A percentile compares a stretch with the other conserved stretches of the same genome.
These are phyloP conservation scores for Typhlichthys subterraneus DNA, from an alignment of 2,797 vertebrate genomes.

Conservation along the genomic window DNA sequence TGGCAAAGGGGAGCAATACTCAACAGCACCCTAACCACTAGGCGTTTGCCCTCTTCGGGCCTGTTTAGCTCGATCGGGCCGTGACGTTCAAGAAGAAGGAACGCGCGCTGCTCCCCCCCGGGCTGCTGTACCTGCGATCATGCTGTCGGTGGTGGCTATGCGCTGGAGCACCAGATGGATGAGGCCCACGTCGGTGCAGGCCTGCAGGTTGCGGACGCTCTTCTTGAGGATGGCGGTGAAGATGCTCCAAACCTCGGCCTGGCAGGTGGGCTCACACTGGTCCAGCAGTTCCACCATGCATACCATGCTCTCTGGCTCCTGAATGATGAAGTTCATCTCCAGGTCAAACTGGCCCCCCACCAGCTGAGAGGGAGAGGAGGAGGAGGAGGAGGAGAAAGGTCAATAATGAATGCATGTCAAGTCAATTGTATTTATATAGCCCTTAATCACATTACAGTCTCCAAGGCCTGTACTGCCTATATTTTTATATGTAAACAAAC, in stretches of 20 bases:
- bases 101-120: too few species aligned
- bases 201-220: conserved; percentile 92
- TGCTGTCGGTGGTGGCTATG: conserved; percentile 86
- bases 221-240: conserved; percentile 97
- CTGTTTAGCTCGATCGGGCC: background rate
- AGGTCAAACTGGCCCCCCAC: conserved; percentile 96
- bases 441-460: too few species aligned
- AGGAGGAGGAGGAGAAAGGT: background rate
- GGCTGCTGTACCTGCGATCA: conserved; percentile 90
- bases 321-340: conserved; percentile 99
- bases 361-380: conserved; percentile 74
- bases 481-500: too few species aligned
- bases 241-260: conserved; percentile 98
- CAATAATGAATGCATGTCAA: too few species aligned
- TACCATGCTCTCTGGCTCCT: conserved; percentile 90
- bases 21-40: background rate
- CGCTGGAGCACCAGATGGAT: conserved; percentile 88
- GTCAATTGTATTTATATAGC: too few species aligned
- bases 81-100: background rate
- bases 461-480: too few species aligned
- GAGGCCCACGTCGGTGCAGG: conserved; percentile 90
- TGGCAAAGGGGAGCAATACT: background rate
- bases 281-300: conserved; percentile 96
- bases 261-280: conserved; percentile 90
- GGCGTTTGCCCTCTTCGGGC: background rate